Base-by-base conservation (phyloP, 2,888 invertebrate species). In the Pterostichus niger region DNA sequence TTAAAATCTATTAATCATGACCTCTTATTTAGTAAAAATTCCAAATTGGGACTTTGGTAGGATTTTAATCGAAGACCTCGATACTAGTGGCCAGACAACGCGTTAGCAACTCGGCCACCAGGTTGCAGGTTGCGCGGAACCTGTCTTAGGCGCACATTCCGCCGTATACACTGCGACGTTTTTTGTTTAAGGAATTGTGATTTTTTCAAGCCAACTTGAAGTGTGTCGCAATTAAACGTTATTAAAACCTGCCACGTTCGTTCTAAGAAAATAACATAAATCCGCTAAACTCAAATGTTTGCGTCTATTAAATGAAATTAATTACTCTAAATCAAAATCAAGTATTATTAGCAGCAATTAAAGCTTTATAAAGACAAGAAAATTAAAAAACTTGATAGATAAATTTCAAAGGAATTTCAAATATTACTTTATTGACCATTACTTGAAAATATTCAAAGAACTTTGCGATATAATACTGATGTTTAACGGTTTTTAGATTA, bases 161-260 rank as follows among this genome's bases (percentile, higher is more conserved):
- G 35, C 33, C 35, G 33, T 54, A 56, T 33, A 46, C 35, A 10
- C 44, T 40, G 40, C 59, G 68, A 33, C 24, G 52, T 80, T 80
- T 64, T 79, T 80, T 49, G 13, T 76, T 54, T 24, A n/a, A 64
- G 49, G 64, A 79, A 79, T 79, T 77, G 44, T 40, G 44, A 71
- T 59, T 77, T 77, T 77, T 56, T 77, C 13, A 33, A 35, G n/a
- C 11, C 59, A 59, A 77, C 40, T 77, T 79, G 52, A 80, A 80
- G 68, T 80, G 80, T 80, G 80, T 68, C 80, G 80, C 68, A 68
- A 80, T 80, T 68, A 79, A 61, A 79, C 46, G 31, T 49, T 61
- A 44, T 77, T 77, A 77, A 77, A 59, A 9, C 40, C 11, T 40
- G 44, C 68, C 68, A 71, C 44, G 17, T 15, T 44, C 44, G 44